Conservation (phyloP, 92 coral and sea anemone species). For the Porites rus region DNA sequence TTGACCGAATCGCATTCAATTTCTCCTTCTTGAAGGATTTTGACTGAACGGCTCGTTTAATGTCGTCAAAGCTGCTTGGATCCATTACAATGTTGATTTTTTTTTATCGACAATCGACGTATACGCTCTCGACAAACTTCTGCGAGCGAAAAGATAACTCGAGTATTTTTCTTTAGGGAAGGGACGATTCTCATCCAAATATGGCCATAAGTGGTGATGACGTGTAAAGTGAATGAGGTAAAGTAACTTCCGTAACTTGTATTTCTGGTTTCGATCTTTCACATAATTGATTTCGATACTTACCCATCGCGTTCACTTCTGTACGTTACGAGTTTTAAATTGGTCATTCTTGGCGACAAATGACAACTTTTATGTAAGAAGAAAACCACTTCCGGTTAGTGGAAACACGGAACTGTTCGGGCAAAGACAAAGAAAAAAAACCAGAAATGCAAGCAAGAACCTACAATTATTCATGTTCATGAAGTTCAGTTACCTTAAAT, state of each 20-base stretch:
- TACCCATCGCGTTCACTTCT: not conserved
- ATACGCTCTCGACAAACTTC: not conserved
- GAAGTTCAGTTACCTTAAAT: no score
- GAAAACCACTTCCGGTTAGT: not conserved
- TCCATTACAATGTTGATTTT: conserved; percentile 45
- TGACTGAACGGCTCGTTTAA: conserved; percentile 43
- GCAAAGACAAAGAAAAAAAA: no score
- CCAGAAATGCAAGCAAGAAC: not conserved
- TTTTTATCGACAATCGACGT: not conserved
- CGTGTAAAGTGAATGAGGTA: no score
- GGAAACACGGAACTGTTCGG: not conserved
- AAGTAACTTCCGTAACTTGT: no score
- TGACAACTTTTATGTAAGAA: not conserved
- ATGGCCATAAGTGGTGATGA: no score
- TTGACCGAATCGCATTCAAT: conserved; percentile 48
- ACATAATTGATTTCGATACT: no score
- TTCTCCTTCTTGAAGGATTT: conserved; percentile 59
- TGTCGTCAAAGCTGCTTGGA: conserved; percentile 45
- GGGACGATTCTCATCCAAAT: no score
- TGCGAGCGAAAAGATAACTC: not conserved
- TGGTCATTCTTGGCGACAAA: not conserved
- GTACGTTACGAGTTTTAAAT: not conserved
- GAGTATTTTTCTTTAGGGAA: no score
- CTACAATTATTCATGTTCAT: no score
- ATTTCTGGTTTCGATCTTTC: no score